These are phyloP conservation scores for Terrapene triunguis DNA, from an alignment of 2,113 vertebrate species.

Conservation along the genomic window DNA sequence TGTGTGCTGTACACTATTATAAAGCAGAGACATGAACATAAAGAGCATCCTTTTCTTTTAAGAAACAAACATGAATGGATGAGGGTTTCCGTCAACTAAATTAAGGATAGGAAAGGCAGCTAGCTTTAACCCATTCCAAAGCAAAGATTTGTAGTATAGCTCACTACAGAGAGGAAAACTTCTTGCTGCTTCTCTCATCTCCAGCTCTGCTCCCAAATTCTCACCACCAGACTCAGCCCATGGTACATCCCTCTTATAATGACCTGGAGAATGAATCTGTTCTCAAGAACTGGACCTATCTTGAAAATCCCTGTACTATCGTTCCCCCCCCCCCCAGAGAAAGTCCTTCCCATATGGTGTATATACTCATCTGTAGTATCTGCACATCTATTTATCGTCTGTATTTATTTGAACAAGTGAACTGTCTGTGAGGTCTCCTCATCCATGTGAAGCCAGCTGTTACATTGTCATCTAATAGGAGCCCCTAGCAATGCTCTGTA, in stretches of 20 bases:
- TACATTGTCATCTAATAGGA: background rate
- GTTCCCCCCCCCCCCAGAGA: background rate
- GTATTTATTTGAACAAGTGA: background rate
- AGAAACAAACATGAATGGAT: background rate
- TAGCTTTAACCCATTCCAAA: background rate
- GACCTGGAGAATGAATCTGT: background rate
- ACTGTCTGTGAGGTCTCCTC: background rate
- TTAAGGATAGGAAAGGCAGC: background rate
- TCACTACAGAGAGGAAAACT: background rate
- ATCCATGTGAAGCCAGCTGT: rapidly evolving
- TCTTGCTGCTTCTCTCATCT: background rate
- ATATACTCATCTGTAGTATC: background rate
- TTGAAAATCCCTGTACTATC: background rate
- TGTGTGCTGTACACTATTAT: background rate
- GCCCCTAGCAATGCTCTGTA: background rate
- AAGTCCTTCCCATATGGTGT: background rate
- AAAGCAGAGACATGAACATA: background rate
- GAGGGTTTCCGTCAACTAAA: background rate
- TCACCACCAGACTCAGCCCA: background rate
- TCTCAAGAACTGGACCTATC: rapidly evolving
- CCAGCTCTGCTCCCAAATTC: background rate
- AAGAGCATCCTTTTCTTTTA: background rate
- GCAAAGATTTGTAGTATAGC: rapidly evolving
- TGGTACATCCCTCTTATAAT: background rate
- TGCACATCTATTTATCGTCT: background rate